Percentiles rank a stretch among this genome's conserved stretches.
phyloP scores from a whole-genome alignment of 1,140 invertebrate genomes.

The Cyphomyrmex costatus region DNA sequence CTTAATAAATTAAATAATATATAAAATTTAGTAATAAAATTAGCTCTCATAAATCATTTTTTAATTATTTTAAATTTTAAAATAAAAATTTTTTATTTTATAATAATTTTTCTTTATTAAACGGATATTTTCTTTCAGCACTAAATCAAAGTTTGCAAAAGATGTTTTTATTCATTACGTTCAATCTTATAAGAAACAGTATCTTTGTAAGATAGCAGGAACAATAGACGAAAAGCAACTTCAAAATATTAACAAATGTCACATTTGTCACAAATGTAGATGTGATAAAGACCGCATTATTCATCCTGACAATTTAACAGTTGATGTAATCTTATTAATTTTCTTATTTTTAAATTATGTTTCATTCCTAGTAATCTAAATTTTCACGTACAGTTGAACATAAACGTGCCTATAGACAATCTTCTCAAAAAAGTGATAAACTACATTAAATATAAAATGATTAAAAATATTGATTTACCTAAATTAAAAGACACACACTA shows the following conservation, averaged over 20 bases:
- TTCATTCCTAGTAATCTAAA: neutral
- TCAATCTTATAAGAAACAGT: neutral
- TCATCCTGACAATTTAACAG: neutral
- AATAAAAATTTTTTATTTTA: no score
- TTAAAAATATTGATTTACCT: slow-evolving; percentile 66
- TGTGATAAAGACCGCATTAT: neutral
- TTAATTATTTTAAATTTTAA: no score
- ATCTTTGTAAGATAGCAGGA: neutral
- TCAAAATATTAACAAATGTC: neutral
- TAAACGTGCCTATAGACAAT: slow-evolving; percentile 65
- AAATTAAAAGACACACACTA: slow-evolving; percentile 52
- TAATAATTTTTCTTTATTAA: no score
- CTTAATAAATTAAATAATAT: no score
- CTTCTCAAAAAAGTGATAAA: slow-evolving; percentile 39
- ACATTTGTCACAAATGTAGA: neutral
- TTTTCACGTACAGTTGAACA: slow-evolving; percentile 36
- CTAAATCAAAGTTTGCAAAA: neutral
- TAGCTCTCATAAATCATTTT: no score
- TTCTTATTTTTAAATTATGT: neutral
- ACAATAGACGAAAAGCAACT: neutral
- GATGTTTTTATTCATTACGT: neutral
- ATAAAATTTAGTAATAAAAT: no score
- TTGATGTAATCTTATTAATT: slow-evolving; percentile 5
- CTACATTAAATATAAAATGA: slow-evolving; percentile 49
- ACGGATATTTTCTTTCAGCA: neutral